Percentiles rank a stretch among this genome's conserved stretches.
phyloP scores from a whole-genome alignment of 2,888 invertebrate genomes.

The Sceliomorpha sp. region DNA sequence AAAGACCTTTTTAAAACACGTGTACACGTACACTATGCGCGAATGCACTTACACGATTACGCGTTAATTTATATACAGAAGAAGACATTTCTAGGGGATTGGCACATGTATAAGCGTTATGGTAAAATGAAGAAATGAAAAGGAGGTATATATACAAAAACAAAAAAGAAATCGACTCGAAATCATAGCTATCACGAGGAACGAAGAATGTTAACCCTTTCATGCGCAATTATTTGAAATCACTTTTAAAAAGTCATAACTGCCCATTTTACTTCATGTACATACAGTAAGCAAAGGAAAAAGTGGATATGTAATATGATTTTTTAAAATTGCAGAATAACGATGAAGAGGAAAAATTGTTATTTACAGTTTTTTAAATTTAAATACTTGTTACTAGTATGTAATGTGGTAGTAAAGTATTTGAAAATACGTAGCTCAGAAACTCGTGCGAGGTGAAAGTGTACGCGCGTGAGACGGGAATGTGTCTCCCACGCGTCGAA shows the following conservation, averaged over 20 bases:
- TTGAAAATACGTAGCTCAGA: slow-evolving; percentile 29
- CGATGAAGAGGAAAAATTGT: slow-evolving; percentile 51
- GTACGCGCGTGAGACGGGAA: slow-evolving; percentile 41
- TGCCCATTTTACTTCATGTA: slow-evolving; percentile 57
- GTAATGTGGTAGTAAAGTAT: slow-evolving; percentile 54
- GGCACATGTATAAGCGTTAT: slow-evolving; percentile 5
- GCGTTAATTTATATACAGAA: slow-evolving; percentile 62
- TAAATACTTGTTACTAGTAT: slow-evolving; percentile 57
- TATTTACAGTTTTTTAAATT: slow-evolving; percentile 56
- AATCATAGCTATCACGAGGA: slow-evolving; percentile 32
- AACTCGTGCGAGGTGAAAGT: slow-evolving; percentile 8
- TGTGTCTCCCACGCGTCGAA: slow-evolving; percentile 33
- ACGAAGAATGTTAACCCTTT: slow-evolving; percentile 41
- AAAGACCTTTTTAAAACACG: slow-evolving; percentile 58
- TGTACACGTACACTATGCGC: slow-evolving; percentile 62
- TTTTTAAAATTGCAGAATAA: slow-evolving; percentile 51
- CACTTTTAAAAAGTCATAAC: slow-evolving; percentile 53
- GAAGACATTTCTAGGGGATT: slow-evolving; percentile 50
- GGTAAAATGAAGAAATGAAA: slow-evolving; percentile 22
- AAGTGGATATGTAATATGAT: slow-evolving; percentile 55
- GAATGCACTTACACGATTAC: slow-evolving; percentile 61
- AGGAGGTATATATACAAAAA: slow-evolving; percentile 37
- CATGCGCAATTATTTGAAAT: slow-evolving; percentile 49
- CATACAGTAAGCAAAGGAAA: slow-evolving; percentile 44
- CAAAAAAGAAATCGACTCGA: slow-evolving; percentile 22